These are phyloP conservation scores for Nomada lathburiana DNA, from an alignment of 2,888 invertebrate species.

Conservation along the genomic window DNA sequence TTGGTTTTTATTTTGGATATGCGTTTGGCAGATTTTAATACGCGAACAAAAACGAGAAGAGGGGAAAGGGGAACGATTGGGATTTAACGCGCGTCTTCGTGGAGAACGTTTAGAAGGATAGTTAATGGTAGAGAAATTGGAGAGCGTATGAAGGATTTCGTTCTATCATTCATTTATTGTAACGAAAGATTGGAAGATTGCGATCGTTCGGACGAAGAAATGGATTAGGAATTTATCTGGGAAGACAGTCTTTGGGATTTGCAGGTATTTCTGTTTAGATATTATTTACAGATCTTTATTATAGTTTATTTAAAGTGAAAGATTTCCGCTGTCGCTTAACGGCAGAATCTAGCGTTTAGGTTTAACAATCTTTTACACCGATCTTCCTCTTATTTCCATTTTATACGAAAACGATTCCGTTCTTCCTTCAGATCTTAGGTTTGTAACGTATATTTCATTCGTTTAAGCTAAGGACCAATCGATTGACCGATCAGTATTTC, in stretches of 20 bases:
- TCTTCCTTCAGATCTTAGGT: conserved; percentile 25
- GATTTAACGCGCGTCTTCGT: no score
- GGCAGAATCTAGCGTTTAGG: neutral
- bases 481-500: neutral
- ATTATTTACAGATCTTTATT: no score
- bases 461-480: neutral
- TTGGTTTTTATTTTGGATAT: neutral
- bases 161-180: no score
- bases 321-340: neutral
- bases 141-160: no score
- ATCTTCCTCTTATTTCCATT: neutral
- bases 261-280: no score
- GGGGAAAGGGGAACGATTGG: neutral
- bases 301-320: neutral
- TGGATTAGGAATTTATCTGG: no score
- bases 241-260: no score
- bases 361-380: neutral
- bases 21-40: neutral
- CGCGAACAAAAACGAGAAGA: neutral
- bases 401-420: conserved; percentile 5
- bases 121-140: no score
- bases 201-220: no score
- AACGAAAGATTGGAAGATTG: no score
- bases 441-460: neutral
- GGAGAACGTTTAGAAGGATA: no score